These are phyloP conservation scores for Lamproptera curius DNA, from an alignment of 2,888 invertebrate genomes.

Conservation along the genomic window DNA sequence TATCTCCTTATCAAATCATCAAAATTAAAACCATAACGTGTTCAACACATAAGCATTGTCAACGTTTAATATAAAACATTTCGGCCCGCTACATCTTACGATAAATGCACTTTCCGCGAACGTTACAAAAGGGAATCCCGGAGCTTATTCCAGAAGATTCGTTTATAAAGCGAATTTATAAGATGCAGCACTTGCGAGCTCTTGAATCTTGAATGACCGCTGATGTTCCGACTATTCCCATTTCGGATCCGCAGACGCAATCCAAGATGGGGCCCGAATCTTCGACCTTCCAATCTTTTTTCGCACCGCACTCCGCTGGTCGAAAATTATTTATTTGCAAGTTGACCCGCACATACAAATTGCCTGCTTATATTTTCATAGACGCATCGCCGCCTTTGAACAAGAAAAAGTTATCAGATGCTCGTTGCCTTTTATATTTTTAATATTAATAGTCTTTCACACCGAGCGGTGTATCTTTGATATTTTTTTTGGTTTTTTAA, in stretches of 20 bases:
- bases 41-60: neutral
- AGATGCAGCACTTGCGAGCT: neutral
- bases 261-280: neutral
- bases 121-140: neutral
- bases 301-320: neutral
- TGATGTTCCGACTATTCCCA: neutral
- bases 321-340: slow-evolving; percentile 8
- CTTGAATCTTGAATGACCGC: slow-evolving; percentile 1
- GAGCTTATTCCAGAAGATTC: neutral
- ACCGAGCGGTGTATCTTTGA: too few species aligned
- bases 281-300: neutral
- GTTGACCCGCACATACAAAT: slow-evolving; percentile 4
- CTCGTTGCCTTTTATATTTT: neutral
- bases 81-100: neutral
- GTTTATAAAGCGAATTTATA: neutral
- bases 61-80: neutral
- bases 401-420: neutral
- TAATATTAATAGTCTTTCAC: too few species aligned
- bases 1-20: too few species aligned
- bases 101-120: neutral
- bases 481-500: too few species aligned
- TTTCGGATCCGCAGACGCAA: slow-evolving; percentile 2
- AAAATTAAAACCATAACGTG: too few species aligned
- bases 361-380: neutral
- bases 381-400: neutral